phyloP scores from a whole-genome alignment of 1,140 invertebrate genomes.

The Trichogramma pretiosum region DNA sequence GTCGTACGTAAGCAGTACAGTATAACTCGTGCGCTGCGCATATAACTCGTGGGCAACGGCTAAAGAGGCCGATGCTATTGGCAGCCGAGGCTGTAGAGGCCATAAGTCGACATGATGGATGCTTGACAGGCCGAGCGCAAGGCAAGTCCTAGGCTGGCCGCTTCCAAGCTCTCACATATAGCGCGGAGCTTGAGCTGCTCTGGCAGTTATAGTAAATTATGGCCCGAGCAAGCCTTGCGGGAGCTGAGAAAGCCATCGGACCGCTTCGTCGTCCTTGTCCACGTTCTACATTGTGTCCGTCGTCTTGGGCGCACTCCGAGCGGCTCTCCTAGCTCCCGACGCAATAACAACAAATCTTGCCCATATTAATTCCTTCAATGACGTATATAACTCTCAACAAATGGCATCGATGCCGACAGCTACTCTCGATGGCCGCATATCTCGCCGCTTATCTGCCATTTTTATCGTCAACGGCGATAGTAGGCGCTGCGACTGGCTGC shows the following conservation, averaged over 20 bases:
- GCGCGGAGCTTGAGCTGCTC: not conserved
- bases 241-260: conserved; percentile 15
- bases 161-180: too few species aligned
- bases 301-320: too few species aligned
- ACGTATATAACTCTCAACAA: conserved; percentile 41
- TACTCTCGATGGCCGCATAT: too few species aligned
- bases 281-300: conserved; percentile 20
- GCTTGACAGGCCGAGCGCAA: conserved; percentile 36
- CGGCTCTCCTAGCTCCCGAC: conserved; percentile 22
- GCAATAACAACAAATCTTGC: conserved; percentile 47
- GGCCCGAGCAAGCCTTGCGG: conserved; percentile 37
- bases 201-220: conserved; percentile 47
- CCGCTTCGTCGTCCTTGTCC: conserved; percentile 29
- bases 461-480: too few species aligned
- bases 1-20: too few species aligned
- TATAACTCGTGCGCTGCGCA: too few species aligned
- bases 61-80: conserved; percentile 38
- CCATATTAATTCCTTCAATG: conserved; percentile 46
- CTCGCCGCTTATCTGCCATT: too few species aligned
- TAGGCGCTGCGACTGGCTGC: too few species aligned
- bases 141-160: conserved; percentile 36
- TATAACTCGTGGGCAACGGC: too few species aligned
- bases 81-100: conserved; percentile 42
- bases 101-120: conserved; percentile 47
- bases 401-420: too few species aligned